phyloP scores from a whole-genome alignment of 2,113 vertebrate genomes.

The Oreochromis niloticus region DNA sequence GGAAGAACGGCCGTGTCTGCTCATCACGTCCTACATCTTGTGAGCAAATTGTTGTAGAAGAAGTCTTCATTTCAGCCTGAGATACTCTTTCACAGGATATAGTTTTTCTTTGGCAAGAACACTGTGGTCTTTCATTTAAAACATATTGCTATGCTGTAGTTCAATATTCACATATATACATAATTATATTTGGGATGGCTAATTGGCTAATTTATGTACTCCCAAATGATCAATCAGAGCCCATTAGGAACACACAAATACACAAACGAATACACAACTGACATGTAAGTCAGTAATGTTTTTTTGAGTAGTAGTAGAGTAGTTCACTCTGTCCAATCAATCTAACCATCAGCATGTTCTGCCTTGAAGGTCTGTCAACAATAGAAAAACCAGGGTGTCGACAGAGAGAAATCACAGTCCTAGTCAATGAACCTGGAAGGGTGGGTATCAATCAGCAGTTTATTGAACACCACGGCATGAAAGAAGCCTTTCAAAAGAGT shows the following conservation, averaged over 20 bases:
- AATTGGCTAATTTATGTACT: not conserved
- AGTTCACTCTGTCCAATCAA: slow-evolving; percentile 26
- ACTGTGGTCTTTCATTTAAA: not conserved
- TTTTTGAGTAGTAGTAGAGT: slow-evolving; percentile 29
- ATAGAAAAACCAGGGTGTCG: not conserved
- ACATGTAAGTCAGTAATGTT: slow-evolving; percentile 3
- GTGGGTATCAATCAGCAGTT: slow-evolving; percentile 41
- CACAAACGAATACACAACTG: not conserved
- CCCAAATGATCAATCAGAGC: slow-evolving; percentile 13
- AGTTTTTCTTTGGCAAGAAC: not conserved
- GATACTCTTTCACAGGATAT: not conserved
- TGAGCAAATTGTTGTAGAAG: slow-evolving; percentile 12
- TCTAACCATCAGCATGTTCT: not conserved
- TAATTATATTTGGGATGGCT: not conserved
- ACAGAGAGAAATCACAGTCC: slow-evolving; percentile 25
- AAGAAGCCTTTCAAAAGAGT: slow-evolving; percentile 21
- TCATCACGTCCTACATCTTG: slow-evolving; percentile 18
- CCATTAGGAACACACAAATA: not conserved
- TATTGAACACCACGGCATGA: slow-evolving; percentile 18
- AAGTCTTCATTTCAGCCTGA: slow-evolving; percentile 1
- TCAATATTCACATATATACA: not conserved
- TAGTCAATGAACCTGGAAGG: slow-evolving; percentile 32
- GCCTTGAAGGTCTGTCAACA: not conserved
- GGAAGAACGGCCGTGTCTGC: not conserved
- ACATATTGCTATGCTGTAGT: not conserved